These are phyloP conservation scores for Gryllus bimaculatus DNA, from an alignment of 1,140 invertebrate species.

Conservation along the genomic window DNA sequence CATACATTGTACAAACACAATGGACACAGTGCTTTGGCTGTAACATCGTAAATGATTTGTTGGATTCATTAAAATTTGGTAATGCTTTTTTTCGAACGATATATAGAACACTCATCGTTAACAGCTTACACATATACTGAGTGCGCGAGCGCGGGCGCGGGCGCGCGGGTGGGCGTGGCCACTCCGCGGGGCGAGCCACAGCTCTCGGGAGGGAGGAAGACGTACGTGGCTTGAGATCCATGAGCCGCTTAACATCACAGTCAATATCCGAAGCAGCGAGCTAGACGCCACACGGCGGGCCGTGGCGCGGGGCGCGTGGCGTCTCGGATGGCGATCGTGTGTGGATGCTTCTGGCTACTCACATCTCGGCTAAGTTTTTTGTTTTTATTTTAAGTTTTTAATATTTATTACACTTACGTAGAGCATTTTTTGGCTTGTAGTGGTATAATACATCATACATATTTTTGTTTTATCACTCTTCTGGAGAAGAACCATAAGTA, in stretches of 20 bases:
- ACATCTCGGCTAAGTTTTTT: background rate
- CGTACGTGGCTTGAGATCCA: background rate
- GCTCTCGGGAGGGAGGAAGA: background rate
- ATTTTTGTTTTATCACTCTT: background rate
- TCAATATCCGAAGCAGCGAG: background rate
- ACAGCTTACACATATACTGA: background rate
- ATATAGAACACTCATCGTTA: slow-evolving; percentile 2
- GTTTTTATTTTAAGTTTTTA: background rate
- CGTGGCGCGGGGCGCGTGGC: background rate
- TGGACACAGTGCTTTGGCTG: background rate
- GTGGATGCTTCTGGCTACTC: background rate
- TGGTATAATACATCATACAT: background rate
- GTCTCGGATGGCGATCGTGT: background rate
- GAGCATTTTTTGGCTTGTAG: background rate
- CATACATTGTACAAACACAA: slow-evolving; percentile 1
- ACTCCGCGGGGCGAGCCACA: background rate
- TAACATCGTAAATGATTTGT: background rate
- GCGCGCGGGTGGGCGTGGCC: no score
- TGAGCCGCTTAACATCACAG: background rate
- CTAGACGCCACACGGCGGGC: no score
- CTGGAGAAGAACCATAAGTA: background rate
- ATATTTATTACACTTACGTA: background rate
- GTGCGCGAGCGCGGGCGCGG: no score
- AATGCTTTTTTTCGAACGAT: background rate
- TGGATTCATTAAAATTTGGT: background rate